Conservation (phyloP, 1,140 invertebrate genomes). For the Leguminivora glycinivorella region DNA sequence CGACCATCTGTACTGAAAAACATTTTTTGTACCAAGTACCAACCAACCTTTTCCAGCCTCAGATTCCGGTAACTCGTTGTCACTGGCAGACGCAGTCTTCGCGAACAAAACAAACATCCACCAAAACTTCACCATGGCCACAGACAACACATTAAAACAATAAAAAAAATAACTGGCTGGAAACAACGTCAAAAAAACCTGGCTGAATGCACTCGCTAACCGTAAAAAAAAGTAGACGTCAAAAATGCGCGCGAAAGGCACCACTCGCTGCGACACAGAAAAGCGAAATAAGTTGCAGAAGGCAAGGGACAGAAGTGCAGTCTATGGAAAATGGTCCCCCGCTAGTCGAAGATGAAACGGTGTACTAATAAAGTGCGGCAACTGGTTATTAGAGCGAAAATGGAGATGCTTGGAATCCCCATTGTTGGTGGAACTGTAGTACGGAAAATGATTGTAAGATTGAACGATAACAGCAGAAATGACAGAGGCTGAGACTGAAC, state of each 20-base stretch:
- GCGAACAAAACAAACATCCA: slow-evolving; percentile 73
- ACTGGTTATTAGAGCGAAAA: slow-evolving; percentile 62
- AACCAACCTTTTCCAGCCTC: slow-evolving; percentile 62
- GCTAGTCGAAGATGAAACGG: slow-evolving; percentile 37
- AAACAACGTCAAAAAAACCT: not conserved
- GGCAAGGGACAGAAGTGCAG: slow-evolving; percentile 63
- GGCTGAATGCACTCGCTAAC: not conserved
- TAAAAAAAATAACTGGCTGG: slow-evolving; percentile 4
- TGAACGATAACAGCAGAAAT: not conserved
- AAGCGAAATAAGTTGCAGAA: slow-evolving; percentile 64
- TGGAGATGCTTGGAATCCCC: slow-evolving; percentile 31
- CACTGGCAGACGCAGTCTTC: slow-evolving; percentile 65
- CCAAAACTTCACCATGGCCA: slow-evolving; percentile 72
- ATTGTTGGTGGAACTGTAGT: slow-evolving; percentile 16
- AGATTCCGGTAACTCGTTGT: slow-evolving; percentile 57
- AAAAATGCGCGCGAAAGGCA: slow-evolving; percentile 52
- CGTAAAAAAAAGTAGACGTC: slow-evolving; percentile 47
- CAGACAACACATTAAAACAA: slow-evolving; percentile 54
- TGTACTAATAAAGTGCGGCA: slow-evolving; percentile 37
- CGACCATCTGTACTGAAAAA: too few species aligned
- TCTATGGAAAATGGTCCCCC: slow-evolving; percentile 72
- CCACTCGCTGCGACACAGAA: slow-evolving; percentile 62
- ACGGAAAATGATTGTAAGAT: slow-evolving; percentile 28
- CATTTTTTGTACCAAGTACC: not conserved
- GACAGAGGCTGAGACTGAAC: not conserved